Conservation (phyloP, 2,797 vertebrate species). For the Anabas testudineus region DNA sequence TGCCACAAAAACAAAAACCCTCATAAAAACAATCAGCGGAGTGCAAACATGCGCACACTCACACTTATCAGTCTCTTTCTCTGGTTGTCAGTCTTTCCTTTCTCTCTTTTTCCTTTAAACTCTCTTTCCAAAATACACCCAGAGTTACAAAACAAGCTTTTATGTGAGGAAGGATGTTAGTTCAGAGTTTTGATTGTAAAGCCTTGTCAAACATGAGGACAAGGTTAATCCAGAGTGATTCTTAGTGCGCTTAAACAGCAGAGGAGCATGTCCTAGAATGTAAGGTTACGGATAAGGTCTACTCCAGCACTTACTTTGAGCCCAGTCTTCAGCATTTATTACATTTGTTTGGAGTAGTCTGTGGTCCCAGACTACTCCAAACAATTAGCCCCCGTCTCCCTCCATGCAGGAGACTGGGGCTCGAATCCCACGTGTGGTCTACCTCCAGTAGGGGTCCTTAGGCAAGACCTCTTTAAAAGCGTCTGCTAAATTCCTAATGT, state of each 20-base stretch:
- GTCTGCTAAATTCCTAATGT: too few relatives aligned
- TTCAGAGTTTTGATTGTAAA: conserved; percentile 35
- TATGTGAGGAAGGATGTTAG: conserved; percentile 7
- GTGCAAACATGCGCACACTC: neutral
- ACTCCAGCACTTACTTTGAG: conserved; percentile 7
- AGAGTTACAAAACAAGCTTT: neutral
- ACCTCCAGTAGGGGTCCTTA: too few relatives aligned
- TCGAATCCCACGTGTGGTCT: too few relatives aligned
- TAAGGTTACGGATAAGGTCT: conserved; percentile 12
- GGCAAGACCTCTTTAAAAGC: too few relatives aligned
- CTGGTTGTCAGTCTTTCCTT: neutral
- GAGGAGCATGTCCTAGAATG: neutral
- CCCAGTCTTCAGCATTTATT: neutral
- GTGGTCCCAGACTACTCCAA: too few relatives aligned
- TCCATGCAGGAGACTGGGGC: too few relatives aligned
- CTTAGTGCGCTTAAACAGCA: conserved; percentile 19
- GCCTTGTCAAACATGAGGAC: conserved; percentile 19
- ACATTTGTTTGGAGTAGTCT: too few relatives aligned
- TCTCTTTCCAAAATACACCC: neutral
- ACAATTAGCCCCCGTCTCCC: too few relatives aligned
- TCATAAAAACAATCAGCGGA: too few relatives aligned
- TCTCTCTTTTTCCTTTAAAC: neutral
- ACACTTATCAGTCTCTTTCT: neutral
- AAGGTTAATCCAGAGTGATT: conserved; percentile 32
- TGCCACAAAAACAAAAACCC: neutral